phyloP scores from a whole-genome alignment of 2,113 vertebrate species.

The Labrus mixtus region DNA sequence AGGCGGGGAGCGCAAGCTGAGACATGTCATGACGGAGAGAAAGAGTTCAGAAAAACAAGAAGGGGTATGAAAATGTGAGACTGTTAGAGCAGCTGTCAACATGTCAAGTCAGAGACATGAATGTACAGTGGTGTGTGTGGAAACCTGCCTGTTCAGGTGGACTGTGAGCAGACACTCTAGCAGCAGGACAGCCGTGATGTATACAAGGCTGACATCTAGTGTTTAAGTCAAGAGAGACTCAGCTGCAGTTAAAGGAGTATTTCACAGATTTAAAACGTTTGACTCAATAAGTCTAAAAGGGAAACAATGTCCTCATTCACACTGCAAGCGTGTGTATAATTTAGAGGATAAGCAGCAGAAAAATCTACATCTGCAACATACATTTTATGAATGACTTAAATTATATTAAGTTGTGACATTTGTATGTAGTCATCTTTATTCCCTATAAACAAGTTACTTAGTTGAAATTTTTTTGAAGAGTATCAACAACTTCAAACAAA shows the following conservation, averaged over 20 bases:
- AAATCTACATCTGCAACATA: too few species aligned
- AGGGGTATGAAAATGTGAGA: background rate
- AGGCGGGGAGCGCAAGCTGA: constrained; percentile 60
- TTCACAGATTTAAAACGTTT: too few species aligned
- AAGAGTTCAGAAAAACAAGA: constrained; percentile 46
- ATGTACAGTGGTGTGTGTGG: background rate
- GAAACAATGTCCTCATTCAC: background rate
- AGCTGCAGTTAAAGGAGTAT: background rate
- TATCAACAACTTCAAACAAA: too few species aligned
- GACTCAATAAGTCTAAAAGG: too few species aligned
- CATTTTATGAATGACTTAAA: too few species aligned
- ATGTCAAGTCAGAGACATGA: constrained; percentile 64
- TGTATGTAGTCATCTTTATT: too few species aligned
- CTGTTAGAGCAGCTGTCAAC: constrained; percentile 59
- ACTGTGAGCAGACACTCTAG: background rate
- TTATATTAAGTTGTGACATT: too few species aligned
- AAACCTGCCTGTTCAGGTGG: background rate
- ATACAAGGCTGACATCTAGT: constrained; percentile 63
- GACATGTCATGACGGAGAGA: constrained; percentile 25
- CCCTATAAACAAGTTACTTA: too few species aligned
- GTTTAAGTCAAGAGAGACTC: constrained; percentile 16
- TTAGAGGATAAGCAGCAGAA: too few species aligned
- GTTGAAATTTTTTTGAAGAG: too few species aligned
- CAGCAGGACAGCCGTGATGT: background rate
- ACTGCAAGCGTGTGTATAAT: too few species aligned